Evolutionary conservation across 2,113 vertebrate species (phyloP).

Genomic region (Halichoeres trimaculatus): DNA sequence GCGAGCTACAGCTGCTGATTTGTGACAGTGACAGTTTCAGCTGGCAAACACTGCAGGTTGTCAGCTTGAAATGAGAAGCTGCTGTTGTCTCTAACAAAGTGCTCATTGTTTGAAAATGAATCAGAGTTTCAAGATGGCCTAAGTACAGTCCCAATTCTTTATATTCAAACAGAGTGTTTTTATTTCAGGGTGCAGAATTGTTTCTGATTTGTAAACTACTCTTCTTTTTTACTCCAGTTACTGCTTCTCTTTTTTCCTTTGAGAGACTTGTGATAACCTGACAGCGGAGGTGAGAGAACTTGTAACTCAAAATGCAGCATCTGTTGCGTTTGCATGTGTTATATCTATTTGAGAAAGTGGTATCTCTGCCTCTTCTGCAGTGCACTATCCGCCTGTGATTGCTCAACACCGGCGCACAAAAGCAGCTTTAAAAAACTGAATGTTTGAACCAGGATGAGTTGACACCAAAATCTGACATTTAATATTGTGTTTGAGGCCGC

Average conservation of each 20-base stretch:
- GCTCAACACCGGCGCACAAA: slow-evolving; percentile 34
- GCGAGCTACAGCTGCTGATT: neutral
- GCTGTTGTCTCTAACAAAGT: neutral
- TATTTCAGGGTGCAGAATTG: slow-evolving; percentile 1
- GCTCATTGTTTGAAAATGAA: neutral
- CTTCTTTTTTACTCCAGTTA: slow-evolving; percentile 27
- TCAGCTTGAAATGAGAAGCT: neutral
- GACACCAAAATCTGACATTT: slow-evolving; percentile 39
- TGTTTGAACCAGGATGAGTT: neutral
- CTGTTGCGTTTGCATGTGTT: slow-evolving; percentile 20
- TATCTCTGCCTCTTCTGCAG: slow-evolving; percentile 20
- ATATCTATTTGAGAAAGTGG: slow-evolving; percentile 30
- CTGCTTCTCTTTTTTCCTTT: slow-evolving; percentile 18
- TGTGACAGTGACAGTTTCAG: too few relatives aligned
- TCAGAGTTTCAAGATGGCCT: neutral
- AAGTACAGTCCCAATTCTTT: neutral
- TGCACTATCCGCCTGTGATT: slow-evolving; percentile 34
- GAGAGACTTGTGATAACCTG: slow-evolving; percentile 28
- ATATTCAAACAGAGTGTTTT: neutral
- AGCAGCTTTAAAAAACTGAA: slow-evolving; percentile 13
- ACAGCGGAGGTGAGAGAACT: slow-evolving; percentile 22
- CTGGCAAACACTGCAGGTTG: too few relatives aligned
- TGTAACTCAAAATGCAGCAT: slow-evolving; percentile 30
- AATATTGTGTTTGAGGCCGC: slow-evolving; percentile 9
- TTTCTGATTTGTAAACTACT: slow-evolving; percentile 34